Evolutionary conservation across 2,888 invertebrate genomes (phyloP), one percentile per base, ranked within the genome.

Genomic region (Xanthorhoe designata): DNA sequence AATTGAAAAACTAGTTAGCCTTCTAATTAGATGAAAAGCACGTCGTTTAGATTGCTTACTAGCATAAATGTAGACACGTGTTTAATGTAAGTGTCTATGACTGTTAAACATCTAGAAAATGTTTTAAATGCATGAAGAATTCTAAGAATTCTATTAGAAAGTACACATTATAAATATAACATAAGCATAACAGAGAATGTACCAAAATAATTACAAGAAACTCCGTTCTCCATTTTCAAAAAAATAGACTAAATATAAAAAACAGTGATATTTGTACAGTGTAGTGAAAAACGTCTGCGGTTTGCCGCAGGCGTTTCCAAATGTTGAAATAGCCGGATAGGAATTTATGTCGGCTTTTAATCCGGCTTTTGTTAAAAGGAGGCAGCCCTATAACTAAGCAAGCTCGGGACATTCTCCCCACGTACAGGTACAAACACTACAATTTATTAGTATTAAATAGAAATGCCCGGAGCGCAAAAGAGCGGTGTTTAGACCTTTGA

Each of bases 391-490:
- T 53, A 10, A 32, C 42, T 55, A 18, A 62, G 49, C 18, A 15
- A 15, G 2, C 35, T 18, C 2, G 45, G 47, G 49, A 54, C 17
- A 60, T 64, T 64, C 64, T 29, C 13, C 4, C 45, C 65, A 65
- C 65, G 60, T 65, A 54, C 49, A 38, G 9, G 29, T 35, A 6
- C 59, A 63, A 63, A 56, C 63, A 63, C 63, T 52, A 53, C 60
- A 60, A 63, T 67, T 63, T 63, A 63, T 67, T 63, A 67, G 63
- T 56, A 63, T 60, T 67, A 63, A 49, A 60, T 55, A 63, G 55
- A 67, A 62, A 56, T 52, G 62, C 67, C 67, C 59, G 47, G 24
- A 60, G 67, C 63, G 50, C 24, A 45, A 52, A 42, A 67, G 38
- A 63, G 51, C 52, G 29, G 59, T 60, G 54, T 60, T 60, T 59